Evolutionary conservation across 2,888 invertebrate species (phyloP), one percentile per base, ranked within the genome.

Genomic region (Parapristionchus giblindavisi): DNA sequence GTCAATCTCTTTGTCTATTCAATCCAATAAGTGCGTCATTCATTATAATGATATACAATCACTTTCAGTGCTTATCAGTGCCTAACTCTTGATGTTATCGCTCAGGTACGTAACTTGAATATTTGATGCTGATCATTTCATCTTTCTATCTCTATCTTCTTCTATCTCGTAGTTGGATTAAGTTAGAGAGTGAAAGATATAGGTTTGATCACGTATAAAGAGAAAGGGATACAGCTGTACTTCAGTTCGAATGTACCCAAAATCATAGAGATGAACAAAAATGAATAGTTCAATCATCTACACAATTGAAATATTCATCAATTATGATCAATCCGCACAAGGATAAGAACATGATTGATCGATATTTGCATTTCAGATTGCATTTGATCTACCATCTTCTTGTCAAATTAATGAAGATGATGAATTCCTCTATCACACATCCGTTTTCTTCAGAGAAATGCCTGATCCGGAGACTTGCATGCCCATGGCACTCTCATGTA

Each of bases 41-140:
- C n/a, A n/a, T n/a, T n/a, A n/a, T n/a, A n/a, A n/a, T n/a, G n/a
- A n/a, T n/a, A n/a, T n/a, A n/a, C n/a, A 14, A 27, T 3, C 6
- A 1, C 2, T 56, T 71, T 1, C 71, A 71, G 71, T 2, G 71
- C 71, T 21, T 71, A 38, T 29, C 71, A 71, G 40, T 56, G 71
- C 38, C 71, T 71, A 32, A 71, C 71, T 11, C 71, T 71, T 32
- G 71, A 71, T 32, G 71, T 71, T 14, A 71, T 71, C 48, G 71
- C 71, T 3, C 66, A 66, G 51, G 66, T 66, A 38, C 1, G 51
- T 24, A 24, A 17, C 24, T 38, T 38, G 36, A 36, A 17, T 4
- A 34, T 17, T n/a, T 61, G 61, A 11, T 61, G 61, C 61, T 61
- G 61, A 61, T 61, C 61, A 61, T 36, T 27, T 60, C 61, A 0